Conservation (phyloP, 2,113 vertebrate species). For the Cynoglossus semilaevis region DNA sequence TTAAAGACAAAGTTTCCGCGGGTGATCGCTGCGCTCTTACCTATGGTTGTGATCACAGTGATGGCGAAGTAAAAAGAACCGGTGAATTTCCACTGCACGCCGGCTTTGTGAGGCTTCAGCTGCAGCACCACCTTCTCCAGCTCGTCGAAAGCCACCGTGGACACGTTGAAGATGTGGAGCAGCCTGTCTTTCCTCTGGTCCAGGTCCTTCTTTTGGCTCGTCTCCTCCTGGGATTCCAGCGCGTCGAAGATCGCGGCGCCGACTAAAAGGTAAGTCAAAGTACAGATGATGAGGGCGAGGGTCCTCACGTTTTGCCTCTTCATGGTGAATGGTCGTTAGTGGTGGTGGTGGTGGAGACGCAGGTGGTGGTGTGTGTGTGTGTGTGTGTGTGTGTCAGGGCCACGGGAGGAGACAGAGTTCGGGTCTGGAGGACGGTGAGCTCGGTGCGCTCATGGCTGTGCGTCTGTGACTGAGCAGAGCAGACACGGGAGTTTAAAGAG, state of each 20-base stretch:
- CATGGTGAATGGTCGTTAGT: slow-evolving; percentile 71
- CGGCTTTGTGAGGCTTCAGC: slow-evolving; percentile 93
- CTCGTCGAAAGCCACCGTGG: slow-evolving; percentile 78
- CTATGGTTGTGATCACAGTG: slow-evolving; percentile 96
- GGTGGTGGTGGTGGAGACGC: not conserved
- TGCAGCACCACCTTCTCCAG: slow-evolving; percentile 87
- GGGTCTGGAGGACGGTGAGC: slow-evolving; percentile 76
- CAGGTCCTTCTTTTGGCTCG: slow-evolving; percentile 74
- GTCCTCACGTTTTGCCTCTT: slow-evolving; percentile 96
- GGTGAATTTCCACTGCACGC: slow-evolving; percentile 92
- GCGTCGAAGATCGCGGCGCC: slow-evolving; percentile 93
- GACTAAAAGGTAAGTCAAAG: slow-evolving; percentile 93
- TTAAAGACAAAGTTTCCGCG: not conserved
- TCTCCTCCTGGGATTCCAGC: slow-evolving; percentile 87
- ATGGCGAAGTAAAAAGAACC: slow-evolving; percentile 98
- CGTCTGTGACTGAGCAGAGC: slow-evolving; percentile 53
- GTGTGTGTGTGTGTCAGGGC: slow-evolving; percentile 58
- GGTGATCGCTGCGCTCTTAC: slow-evolving; percentile 70
- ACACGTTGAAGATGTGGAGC: slow-evolving; percentile 85
- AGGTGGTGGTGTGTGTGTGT: not conserved
- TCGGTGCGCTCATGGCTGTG: slow-evolving; percentile 83
- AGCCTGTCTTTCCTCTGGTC: slow-evolving; percentile 76
- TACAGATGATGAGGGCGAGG: slow-evolving; percentile 90
- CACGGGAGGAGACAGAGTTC: slow-evolving; percentile 60
- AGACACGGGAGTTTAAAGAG: slow-evolving; percentile 62